Conservation (phyloP, 2,888 invertebrate genomes). For the Melinaea menophilus region DNA sequence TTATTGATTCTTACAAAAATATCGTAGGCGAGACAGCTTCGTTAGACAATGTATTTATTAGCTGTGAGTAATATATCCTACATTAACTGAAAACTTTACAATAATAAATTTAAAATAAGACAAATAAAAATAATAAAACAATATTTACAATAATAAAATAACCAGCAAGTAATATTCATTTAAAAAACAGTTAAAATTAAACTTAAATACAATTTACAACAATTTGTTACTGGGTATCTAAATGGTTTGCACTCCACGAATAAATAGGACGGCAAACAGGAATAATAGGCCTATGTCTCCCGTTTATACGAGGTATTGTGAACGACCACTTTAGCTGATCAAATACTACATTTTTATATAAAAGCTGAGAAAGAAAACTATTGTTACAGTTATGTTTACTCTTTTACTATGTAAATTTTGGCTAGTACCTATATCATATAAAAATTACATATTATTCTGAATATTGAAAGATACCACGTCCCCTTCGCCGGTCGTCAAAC, state of each 20-base stretch:
- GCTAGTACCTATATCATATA: too few species aligned
- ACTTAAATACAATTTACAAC: too few species aligned
- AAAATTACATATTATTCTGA: too few species aligned
- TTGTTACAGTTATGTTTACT: constrained; percentile 10
- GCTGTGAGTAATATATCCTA: not conserved
- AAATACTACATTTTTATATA: constrained; percentile 28
- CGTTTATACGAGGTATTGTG: constrained; percentile 30
- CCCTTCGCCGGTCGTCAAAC: too few species aligned
- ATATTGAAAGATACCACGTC: too few species aligned
- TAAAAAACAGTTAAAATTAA: too few species aligned
- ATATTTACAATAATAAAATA: too few species aligned
- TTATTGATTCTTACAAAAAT: constrained; percentile 25
- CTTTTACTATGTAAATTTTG: too few species aligned
- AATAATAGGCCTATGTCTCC: constrained; percentile 34
- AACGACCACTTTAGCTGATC: constrained; percentile 29
- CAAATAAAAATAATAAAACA: too few species aligned
- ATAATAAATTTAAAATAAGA: constrained; percentile 10
- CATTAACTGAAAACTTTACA: too few species aligned
- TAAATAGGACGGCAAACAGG: constrained; percentile 45
- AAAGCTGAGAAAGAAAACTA: constrained; percentile 15
- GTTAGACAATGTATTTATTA: constrained; percentile 6
- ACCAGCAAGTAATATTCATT: too few species aligned
- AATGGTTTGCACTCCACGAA: constrained; percentile 51
- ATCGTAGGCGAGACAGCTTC: constrained; percentile 5
- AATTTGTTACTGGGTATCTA: constrained; percentile 52